Evolutionary conservation across 2,797 vertebrate species (phyloP).

Genomic region (Catharus ustulatus): DNA sequence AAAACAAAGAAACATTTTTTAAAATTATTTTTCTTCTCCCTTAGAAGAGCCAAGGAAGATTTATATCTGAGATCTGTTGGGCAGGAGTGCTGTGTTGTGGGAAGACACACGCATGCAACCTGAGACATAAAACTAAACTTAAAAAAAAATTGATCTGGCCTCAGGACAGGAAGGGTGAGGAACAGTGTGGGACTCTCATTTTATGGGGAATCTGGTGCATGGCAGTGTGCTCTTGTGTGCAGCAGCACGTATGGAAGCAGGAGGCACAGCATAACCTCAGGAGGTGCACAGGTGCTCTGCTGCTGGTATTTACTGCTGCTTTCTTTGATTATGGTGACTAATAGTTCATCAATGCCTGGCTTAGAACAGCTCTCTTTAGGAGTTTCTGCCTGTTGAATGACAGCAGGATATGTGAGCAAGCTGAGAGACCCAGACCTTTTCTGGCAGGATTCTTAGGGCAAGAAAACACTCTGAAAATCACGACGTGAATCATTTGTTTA

Average conservation of each 20-base stretch:
- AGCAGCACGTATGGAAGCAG: background rate
- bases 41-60: background rate
- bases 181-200: rapidly evolving
- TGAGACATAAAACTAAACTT: background rate
- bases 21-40: background rate
- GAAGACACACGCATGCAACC: background rate
- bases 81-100: background rate
- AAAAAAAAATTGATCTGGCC: background rate
- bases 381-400: slow-evolving; percentile 65
- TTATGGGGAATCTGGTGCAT: background rate
- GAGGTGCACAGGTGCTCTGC: background rate
- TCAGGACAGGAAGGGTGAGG: background rate
- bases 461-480: slow-evolving; percentile 68
- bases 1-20: rapidly evolving
- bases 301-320: slow-evolving; percentile 24
- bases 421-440: slow-evolving; percentile 57
- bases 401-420: slow-evolving; percentile 73
- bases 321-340: slow-evolving; percentile 67
- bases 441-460: slow-evolving; percentile 69
- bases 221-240: background rate
- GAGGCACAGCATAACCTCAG: background rate
- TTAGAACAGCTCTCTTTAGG: slow-evolving; percentile 24
- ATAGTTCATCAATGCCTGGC: slow-evolving; percentile 40
- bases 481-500: slow-evolving; percentile 64
- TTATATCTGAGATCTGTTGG: background rate